A percentile compares a stretch with the other conserved stretches of the same genome.
Conservation (phyloP, 2,888 invertebrate species). For the Yponomeuta cagnagella region DNA sequence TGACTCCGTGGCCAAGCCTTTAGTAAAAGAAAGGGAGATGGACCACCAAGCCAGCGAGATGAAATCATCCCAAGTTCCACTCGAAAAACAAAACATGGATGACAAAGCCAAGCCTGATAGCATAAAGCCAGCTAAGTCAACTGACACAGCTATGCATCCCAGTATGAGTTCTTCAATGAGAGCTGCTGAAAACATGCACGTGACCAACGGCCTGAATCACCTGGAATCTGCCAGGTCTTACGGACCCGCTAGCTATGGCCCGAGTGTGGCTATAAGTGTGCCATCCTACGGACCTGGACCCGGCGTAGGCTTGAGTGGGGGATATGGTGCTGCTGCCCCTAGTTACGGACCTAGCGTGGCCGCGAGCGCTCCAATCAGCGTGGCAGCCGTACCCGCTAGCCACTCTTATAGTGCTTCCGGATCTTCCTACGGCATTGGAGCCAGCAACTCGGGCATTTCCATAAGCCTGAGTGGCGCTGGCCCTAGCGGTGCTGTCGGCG, state of each 20-base stretch:
- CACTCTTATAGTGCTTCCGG: conserved; percentile 5
- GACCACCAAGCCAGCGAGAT: not conserved
- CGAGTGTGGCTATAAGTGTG: not conserved
- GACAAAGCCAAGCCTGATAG: not conserved
- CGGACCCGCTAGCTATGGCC: not conserved
- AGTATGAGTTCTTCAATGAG: not conserved
- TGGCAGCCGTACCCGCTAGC: not conserved
- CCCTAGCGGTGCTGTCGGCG: conserved; percentile 39
- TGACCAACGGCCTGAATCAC: not conserved
- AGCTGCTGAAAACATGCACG: not conserved
- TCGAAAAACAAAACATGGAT: not conserved
- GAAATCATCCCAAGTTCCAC: not conserved
- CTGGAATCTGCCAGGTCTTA: not conserved
- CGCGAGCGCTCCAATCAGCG: not conserved
- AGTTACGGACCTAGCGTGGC: conserved; percentile 28
- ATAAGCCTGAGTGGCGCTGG: not conserved
- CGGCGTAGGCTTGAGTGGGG: not conserved
- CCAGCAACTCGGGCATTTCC: not conserved
- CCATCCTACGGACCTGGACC: not conserved
- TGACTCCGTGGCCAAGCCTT: not conserved
- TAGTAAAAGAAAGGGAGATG: not conserved
- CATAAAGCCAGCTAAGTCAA: not conserved
- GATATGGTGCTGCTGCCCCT: not conserved
- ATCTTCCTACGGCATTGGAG: not conserved
- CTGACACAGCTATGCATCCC: not conserved